These are phyloP conservation scores for Hylaea fasciaria DNA, from an alignment of 2,888 invertebrate genomes.

Conservation along the genomic window DNA sequence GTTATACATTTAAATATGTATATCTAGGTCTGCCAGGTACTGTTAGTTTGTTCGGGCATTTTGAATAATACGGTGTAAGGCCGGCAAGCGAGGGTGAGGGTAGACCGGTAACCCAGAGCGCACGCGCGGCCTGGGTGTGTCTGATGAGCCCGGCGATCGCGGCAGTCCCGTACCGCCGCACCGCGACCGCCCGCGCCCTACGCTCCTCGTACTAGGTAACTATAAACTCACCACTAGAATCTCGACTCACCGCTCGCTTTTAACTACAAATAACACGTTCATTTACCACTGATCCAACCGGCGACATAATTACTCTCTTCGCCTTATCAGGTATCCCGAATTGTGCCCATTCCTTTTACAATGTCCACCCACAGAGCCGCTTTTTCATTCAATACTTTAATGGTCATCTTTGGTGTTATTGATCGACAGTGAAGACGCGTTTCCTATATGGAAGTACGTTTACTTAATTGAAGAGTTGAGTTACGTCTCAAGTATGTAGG, in stretches of 20 bases:
- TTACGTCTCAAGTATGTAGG: conserved; percentile 20
- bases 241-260: neutral
- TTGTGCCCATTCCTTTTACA: conserved; percentile 63
- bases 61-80: conserved; percentile 42
- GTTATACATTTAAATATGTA: neutral
- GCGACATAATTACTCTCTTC: conserved; percentile 19
- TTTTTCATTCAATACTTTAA: conserved; percentile 43
- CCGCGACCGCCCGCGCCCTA: conserved; percentile 49
- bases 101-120: conserved; percentile 47
- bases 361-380: conserved; percentile 62
- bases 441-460: conserved; percentile 23
- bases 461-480: conserved; percentile 16
- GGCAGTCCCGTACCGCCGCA: conserved; percentile 71
- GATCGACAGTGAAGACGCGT: conserved; percentile 29
- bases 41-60: conserved; percentile 45
- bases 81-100: conserved; percentile 51
- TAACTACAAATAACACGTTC: conserved; percentile 32
- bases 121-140: conserved; percentile 82
- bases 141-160: conserved; percentile 62
- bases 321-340: conserved; percentile 48
- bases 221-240: conserved; percentile 24
- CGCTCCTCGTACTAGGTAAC: conserved; percentile 41
- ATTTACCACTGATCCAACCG: conserved; percentile 21
- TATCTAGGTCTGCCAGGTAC: conserved; percentile 29
- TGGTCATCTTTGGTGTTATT: conserved; percentile 36